Percentiles rank a stretch among this genome's conserved stretches.
Conservation (phyloP, 1,140 invertebrate species). For the Chlorops oryzae region DNA sequence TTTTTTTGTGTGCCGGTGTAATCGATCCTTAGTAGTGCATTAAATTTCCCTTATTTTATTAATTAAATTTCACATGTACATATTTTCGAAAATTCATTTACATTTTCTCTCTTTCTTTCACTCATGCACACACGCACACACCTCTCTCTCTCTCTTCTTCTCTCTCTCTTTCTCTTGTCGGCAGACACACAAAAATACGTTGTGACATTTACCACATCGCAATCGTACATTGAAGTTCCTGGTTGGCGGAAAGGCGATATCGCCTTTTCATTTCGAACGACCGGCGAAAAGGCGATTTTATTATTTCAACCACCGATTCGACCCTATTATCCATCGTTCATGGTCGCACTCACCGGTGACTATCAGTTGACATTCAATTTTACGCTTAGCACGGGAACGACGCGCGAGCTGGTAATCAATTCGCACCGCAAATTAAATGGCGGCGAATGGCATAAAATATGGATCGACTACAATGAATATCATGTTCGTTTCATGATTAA, state of each 20-base stretch:
- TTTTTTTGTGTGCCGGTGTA: too few species aligned
- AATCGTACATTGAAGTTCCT: conserved; percentile 85
- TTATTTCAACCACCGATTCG: conserved; percentile 84
- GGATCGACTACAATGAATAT: conserved; percentile 88
- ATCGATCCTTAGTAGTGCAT: too few species aligned
- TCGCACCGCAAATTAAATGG: conserved; percentile 76
- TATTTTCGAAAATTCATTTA: too few species aligned
- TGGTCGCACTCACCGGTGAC: conserved; percentile 79
- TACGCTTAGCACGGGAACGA: conserved; percentile 74
- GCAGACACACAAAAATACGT: conserved; percentile 86
- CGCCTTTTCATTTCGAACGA: conserved; percentile 87
- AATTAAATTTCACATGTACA: too few species aligned
- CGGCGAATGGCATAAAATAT: conserved; percentile 92
- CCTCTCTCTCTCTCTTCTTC: too few species aligned
- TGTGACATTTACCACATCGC: conserved; percentile 86
- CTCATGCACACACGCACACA: too few species aligned
- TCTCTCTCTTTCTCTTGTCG: conserved; percentile 9
- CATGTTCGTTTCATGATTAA: conserved; percentile 93
- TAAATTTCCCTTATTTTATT: too few species aligned
- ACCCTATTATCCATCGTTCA: conserved; percentile 82
- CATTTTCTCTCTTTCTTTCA: too few species aligned
- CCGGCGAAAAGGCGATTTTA: conserved; percentile 79
- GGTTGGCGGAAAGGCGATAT: conserved; percentile 88
- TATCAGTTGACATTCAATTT: conserved; percentile 86
- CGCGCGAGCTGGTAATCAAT: conserved; percentile 70